A percentile compares a stretch with the other conserved stretches of the same genome.
These are phyloP conservation scores for Acleris emargana DNA, from an alignment of 2,888 invertebrate species.

Conservation along the genomic window DNA sequence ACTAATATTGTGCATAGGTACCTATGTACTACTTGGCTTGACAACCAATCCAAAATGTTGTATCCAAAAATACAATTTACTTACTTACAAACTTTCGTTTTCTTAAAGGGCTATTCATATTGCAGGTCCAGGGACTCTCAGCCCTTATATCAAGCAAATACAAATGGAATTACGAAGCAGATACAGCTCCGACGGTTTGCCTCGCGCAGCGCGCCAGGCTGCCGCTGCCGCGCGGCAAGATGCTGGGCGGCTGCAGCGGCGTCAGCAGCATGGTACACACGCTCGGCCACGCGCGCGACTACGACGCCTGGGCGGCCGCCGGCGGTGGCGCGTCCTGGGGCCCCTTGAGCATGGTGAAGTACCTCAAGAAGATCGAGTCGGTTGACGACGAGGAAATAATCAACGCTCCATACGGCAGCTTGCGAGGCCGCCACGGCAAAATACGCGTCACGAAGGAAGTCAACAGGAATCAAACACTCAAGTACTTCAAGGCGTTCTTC, in stretches of 20 bases:
- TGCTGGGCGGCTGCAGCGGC: slow-evolving; percentile 31
- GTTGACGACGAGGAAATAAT: slow-evolving; percentile 5
- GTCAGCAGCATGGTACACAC: slow-evolving; percentile 23
- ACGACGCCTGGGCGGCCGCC: slow-evolving; percentile 1
- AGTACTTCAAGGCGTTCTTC: slow-evolving; percentile 10
- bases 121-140: slow-evolving; percentile 22
- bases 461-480: slow-evolving; percentile 10
- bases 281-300: slow-evolving; percentile 22
- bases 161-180: slow-evolving; percentile 18
- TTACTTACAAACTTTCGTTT: too few species aligned
- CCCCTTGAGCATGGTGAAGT: slow-evolving; percentile 2
- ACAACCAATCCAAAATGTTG: too few species aligned
- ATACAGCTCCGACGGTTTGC: slow-evolving; percentile 1
- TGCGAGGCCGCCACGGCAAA: background rate
- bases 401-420: background rate
- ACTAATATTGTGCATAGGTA: too few species aligned
- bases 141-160: slow-evolving; percentile 2
- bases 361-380: slow-evolving; percentile 13
- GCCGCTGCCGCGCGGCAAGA: slow-evolving; percentile 25
- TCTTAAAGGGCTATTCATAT: background rate
- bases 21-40: too few species aligned
- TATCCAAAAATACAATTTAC: too few species aligned
- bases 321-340: slow-evolving; percentile 11
- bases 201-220: slow-evolving; percentile 16
- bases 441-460: slow-evolving; percentile 9